phyloP scores from a whole-genome alignment of 2,113 vertebrate species.

The Eptesicus fuscus region DNA sequence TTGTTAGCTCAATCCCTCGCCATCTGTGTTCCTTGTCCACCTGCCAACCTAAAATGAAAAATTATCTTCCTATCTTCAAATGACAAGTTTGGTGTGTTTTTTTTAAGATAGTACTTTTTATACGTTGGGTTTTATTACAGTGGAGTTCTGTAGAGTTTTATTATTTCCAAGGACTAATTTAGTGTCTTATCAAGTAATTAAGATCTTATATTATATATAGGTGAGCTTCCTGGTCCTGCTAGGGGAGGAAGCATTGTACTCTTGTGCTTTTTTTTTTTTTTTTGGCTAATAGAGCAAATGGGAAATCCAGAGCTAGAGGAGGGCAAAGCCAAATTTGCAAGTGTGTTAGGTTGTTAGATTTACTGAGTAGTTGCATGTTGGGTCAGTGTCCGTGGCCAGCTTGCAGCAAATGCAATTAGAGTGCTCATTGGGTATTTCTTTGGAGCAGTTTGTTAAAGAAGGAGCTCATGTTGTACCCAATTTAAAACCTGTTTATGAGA shows the following conservation, averaged over 20 bases:
- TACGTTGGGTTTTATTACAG: not conserved
- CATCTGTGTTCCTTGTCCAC: slow-evolving; percentile 21
- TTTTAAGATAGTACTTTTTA: not conserved
- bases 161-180: not conserved
- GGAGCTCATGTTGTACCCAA: not conserved
- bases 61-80: not conserved
- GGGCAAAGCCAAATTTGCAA: not conserved
- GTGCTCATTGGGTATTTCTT: not conserved
- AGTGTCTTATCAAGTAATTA: not conserved
- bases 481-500: not conserved
- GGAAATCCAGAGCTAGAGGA: not conserved
- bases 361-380: not conserved
- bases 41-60: slow-evolving; percentile 9
- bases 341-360: not conserved
- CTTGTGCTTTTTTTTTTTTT: not conserved
- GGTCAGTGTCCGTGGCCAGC: not conserved
- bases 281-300: not conserved
- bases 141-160: not conserved
- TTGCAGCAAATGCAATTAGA: not conserved
- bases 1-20: not conserved
- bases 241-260: not conserved
- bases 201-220: not conserved
- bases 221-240: not conserved
- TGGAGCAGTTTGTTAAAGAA: not conserved
- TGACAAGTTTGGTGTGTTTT: not conserved